These are phyloP conservation scores for Leucophenga maculata DNA, from an alignment of 2,888 invertebrate genomes.

Conservation along the genomic window DNA sequence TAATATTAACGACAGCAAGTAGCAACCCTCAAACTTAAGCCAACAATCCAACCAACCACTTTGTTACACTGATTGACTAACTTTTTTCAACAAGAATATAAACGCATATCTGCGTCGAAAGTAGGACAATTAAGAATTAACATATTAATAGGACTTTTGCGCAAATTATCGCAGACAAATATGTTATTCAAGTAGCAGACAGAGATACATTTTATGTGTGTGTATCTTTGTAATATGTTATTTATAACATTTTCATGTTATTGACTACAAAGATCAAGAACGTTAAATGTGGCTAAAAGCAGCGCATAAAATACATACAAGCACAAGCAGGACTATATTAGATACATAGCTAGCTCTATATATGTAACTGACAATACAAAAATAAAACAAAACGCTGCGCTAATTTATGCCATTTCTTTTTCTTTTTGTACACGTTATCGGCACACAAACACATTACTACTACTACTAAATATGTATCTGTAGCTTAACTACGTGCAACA, in stretches of 20 bases:
- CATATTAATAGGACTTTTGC: constrained; percentile 66
- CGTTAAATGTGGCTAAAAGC: not conserved
- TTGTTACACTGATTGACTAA: too few relatives aligned
- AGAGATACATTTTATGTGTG: not conserved
- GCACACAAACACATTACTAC: too few relatives aligned
- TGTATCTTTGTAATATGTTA: constrained; percentile 54
- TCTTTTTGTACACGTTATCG: too few relatives aligned
- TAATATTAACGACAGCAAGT: not conserved
- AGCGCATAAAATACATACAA: too few relatives aligned
- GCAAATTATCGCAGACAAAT: constrained; percentile 60
- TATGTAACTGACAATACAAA: too few relatives aligned
- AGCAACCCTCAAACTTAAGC: not conserved
- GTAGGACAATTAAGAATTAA: constrained; percentile 65
- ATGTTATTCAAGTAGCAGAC: constrained; percentile 47
- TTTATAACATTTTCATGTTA: constrained; percentile 63
- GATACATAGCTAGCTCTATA: too few relatives aligned
- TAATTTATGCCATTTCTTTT: too few relatives aligned
- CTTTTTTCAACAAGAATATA: constrained; percentile 17
- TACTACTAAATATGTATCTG: too few relatives aligned
- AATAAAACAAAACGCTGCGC: too few relatives aligned
- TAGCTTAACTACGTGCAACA: too few relatives aligned
- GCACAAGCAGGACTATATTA: too few relatives aligned
- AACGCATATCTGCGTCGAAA: constrained; percentile 27
- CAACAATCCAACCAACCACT: not conserved
- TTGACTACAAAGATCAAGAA: constrained; percentile 50